Evolutionary conservation across 2,113 vertebrate species (phyloP).

Genomic region (Corvus cornix): DNA sequence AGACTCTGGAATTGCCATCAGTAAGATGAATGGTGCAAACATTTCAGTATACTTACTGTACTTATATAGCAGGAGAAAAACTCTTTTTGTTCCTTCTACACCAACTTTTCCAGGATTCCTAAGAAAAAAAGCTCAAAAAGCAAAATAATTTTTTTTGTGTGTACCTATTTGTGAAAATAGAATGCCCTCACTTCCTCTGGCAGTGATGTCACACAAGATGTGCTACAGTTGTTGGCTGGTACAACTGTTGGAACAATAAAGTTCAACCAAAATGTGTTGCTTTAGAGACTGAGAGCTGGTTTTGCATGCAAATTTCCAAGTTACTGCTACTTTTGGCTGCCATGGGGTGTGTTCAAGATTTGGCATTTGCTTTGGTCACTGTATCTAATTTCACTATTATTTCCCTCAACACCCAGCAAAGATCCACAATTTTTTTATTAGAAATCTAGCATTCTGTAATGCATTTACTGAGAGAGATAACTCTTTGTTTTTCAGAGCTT

Average conservation of each 20-base stretch:
- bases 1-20: neutral
- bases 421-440: conserved; percentile 19
- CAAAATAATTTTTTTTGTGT: neutral
- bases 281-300: neutral
- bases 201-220: neutral
- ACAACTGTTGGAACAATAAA: neutral
- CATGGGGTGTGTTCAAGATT: neutral
- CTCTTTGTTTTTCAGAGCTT: conserved; percentile 90
- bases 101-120: neutral
- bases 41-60: neutral
- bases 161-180: neutral
- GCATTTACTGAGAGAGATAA: conserved; percentile 68
- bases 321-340: neutral
- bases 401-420: conserved; percentile 12
- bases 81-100: neutral
- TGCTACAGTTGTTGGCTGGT: neutral
- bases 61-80: neutral
- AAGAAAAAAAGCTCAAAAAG: neutral
- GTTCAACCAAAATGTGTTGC: neutral
- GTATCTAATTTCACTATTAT: conserved; percentile 16
- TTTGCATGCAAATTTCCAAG: conserved; percentile 42
- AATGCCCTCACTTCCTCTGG: neutral
- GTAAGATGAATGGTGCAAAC: neutral
- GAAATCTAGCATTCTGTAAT: conserved; percentile 51
- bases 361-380: conserved; percentile 25